Evolutionary conservation across 1,140 invertebrate genomes (phyloP).

Genomic region (Penaeus japonicus): DNA sequence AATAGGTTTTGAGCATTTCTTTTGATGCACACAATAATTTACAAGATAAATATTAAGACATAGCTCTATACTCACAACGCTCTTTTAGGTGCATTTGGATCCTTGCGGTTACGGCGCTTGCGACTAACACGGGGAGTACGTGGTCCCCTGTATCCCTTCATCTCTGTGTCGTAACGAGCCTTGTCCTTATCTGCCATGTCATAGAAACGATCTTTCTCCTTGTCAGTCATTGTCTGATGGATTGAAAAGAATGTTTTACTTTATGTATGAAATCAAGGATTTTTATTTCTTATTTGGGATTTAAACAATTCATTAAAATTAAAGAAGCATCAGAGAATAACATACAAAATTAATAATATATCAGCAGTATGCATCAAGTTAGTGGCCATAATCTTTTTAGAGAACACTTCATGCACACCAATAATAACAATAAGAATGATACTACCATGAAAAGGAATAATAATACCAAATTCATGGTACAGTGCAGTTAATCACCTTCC

Average conservation of each 20-base stretch:
- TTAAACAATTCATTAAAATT: no score
- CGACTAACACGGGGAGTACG: slow-evolving; percentile 81
- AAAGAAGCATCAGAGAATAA: not conserved
- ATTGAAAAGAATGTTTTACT: not conserved
- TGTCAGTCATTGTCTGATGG: slow-evolving; percentile 84
- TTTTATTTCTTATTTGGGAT: no score
- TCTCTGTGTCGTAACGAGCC: slow-evolving; percentile 93
- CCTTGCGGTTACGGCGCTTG: slow-evolving; percentile 87
- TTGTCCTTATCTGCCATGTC: slow-evolving; percentile 99
- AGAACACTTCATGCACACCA: no score
- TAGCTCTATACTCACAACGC: slow-evolving; percentile 72
- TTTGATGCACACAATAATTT: no score
- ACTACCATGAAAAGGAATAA: not conserved
- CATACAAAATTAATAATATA: not conserved
- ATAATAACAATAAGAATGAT: not conserved
- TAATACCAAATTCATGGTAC: not conserved
- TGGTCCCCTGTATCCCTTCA: slow-evolving; percentile 67
- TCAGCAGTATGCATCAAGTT: no score
- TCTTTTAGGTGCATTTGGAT: slow-evolving; percentile 98
- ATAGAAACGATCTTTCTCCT: slow-evolving; percentile 98
- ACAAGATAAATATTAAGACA: not conserved
- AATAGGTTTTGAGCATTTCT: not conserved
- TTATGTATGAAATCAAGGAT: no score
- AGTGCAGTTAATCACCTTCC: slow-evolving; percentile 79
- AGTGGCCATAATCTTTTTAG: no score